Base-by-base conservation (phyloP, 2,113 vertebrate genomes). In the Agapornis roseicollis region DNA sequence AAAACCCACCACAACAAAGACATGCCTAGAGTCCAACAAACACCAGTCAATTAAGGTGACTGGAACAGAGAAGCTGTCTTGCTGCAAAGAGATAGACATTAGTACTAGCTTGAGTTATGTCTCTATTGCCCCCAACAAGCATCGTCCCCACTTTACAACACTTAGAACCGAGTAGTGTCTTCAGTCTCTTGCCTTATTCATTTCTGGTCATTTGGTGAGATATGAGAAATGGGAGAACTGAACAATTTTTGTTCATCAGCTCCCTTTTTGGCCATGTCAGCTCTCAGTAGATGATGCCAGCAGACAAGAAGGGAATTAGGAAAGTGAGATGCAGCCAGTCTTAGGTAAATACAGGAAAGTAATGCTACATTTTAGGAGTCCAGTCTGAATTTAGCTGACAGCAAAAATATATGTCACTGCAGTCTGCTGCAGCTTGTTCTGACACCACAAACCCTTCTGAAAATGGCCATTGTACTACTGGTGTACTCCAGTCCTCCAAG, bases 111-210 rank as follows among this genome's bases (percentile, higher is more conserved):
- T 64, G 19, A 72, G 29, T 16, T 46, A 46, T 18, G 9, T 39
- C 18, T 58, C n/a, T 35, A 13, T 49, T 46, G 9, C 56, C 29
- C 88, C 37, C 56, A 41, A 50, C 41, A 69, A 9, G 2, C 22
- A 7, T 0, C 33, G 23, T 9, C 22, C 31, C 18, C 0, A 1
- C 1, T 41, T 22, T 39, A 47, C 46, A 49, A 58, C 33, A 35
- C 50, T 60, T 37, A 12, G 25, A 46, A 7, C 8, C 35, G 0
- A 0, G 12, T 5, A 70, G 23, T 3, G 16, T 27, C 64, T 49
- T 69, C 53, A 37, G 35, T 27, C 49, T 39, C n/a, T 49, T 55
- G 13, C 25, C 56, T 89, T 85, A 47, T 56, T 80, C 11, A 14
- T 44, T 91, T 84, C 50, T 35, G 39, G 31, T 80, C 19, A 58